These are phyloP conservation scores for Motacilla alba DNA, from an alignment of 2,113 vertebrate species.

Conservation along the genomic window DNA sequence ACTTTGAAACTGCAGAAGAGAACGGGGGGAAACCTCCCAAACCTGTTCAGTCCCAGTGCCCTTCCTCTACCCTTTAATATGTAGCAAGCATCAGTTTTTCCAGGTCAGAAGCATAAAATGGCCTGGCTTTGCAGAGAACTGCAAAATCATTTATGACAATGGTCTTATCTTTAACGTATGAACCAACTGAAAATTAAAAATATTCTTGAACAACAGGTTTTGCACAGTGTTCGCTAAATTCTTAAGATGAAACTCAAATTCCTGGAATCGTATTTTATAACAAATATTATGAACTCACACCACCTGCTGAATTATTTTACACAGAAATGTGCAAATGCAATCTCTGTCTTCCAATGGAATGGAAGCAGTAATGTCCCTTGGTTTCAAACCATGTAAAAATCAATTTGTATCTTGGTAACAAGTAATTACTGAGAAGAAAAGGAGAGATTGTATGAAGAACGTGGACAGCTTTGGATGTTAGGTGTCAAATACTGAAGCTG, in stretches of 20 bases:
- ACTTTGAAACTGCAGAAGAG: background rate
- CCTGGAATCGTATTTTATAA: background rate
- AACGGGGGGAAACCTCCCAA: rapidly evolving
- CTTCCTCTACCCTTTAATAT: background rate
- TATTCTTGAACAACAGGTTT: background rate
- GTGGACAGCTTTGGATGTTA: background rate
- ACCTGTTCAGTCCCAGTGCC: background rate
- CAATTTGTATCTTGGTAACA: background rate
- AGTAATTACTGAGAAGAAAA: background rate
- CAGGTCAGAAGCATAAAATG: background rate
- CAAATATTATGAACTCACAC: background rate
- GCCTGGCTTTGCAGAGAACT: background rate
- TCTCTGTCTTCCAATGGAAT: background rate
- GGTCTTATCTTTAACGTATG: background rate
- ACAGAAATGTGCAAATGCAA: background rate
- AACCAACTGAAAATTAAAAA: background rate
- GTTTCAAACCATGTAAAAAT: background rate
- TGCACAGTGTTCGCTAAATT: background rate
- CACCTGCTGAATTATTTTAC: background rate
- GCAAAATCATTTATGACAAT: background rate
- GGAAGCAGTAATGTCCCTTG: background rate
- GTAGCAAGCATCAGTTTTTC: background rate
- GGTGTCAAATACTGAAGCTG: background rate
- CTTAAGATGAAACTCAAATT: background rate
- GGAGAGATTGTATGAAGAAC: rapidly evolving